Evolutionary conservation across 2,797 vertebrate genomes (phyloP).

Genomic region (Darevskia mixta): DNA sequence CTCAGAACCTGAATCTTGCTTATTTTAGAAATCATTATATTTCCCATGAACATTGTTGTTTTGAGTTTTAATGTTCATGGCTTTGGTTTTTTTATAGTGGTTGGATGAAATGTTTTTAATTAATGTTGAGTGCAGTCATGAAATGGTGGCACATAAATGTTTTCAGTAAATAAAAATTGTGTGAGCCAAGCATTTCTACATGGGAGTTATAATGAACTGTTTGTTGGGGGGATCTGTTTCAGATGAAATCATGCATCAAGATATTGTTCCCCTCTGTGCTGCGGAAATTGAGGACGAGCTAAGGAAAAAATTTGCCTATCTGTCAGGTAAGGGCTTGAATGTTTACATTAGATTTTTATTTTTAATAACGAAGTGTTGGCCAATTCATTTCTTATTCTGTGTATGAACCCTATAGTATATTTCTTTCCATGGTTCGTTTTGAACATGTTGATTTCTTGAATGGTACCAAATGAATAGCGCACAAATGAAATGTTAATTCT

Average conservation of each 20-base stretch:
- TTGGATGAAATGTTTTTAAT: not conserved
- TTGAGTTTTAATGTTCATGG: not conserved
- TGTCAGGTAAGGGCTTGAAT: conserved; percentile 85
- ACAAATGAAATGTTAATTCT: not conserved
- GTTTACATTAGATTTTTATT: not conserved
- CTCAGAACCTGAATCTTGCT: not conserved
- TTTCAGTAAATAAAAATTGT: not conserved
- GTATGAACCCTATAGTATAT: not conserved
- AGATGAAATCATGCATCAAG: conserved; percentile 99
- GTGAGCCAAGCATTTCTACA: not conserved
- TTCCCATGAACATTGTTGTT: not conserved
- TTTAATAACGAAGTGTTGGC: fast-evolving
- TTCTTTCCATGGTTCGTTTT: not conserved
- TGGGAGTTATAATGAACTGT: conserved; percentile 28
- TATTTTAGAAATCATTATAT: not conserved
- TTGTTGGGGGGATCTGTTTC: conserved; percentile 31
- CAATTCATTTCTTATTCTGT: not conserved
- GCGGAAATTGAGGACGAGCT: conserved; percentile 93
- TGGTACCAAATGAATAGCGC: not conserved
- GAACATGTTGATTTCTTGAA: not conserved
- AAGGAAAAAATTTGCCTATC: conserved; percentile 93
- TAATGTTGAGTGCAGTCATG: not conserved
- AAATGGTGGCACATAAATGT: not conserved
- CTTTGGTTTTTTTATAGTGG: not conserved
- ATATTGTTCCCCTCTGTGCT: conserved; percentile 88